Evolutionary conservation across 2,797 vertebrate genomes (phyloP).

Genomic region (Sebastes vulpes): DNA sequence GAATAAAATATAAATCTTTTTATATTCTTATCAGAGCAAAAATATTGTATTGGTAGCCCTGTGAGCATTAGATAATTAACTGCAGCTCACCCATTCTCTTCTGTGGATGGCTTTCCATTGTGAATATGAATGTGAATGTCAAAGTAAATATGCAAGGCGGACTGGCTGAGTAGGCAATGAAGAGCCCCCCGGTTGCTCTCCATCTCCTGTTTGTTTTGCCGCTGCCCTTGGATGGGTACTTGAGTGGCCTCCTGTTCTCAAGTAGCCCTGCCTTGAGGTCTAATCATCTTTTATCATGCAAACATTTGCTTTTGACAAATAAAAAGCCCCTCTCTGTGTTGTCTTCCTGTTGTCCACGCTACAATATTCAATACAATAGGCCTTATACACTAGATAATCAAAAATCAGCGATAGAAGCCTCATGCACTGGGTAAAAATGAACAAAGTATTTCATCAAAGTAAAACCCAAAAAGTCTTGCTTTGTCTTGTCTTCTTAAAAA

Average conservation of each 20-base stretch:
- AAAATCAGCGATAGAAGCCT: neutral
- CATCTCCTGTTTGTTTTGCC: constrained; percentile 75
- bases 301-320: constrained; percentile 66
- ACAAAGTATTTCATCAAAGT: neutral
- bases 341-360: constrained; percentile 5
- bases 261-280: constrained; percentile 49
- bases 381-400: neutral
- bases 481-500: neutral
- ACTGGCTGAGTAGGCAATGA: constrained; percentile 54
- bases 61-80: constrained; percentile 27
- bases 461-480: neutral
- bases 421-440: neutral
- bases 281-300: constrained; percentile 80
- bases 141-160: constrained; percentile 71
- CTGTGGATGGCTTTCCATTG: constrained; percentile 9
- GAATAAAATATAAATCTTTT: neutral
- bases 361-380: constrained; percentile 18
- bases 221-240: constrained; percentile 66
- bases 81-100: constrained; percentile 21
- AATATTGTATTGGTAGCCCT: neutral
- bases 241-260: constrained; percentile 70
- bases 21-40: neutral
- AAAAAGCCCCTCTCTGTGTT: constrained; percentile 38
- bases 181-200: constrained; percentile 65
- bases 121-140: constrained; percentile 60